Evolutionary conservation across 2,888 invertebrate genomes (phyloP).

Genomic region (Rhynchonema sp.): DNA sequence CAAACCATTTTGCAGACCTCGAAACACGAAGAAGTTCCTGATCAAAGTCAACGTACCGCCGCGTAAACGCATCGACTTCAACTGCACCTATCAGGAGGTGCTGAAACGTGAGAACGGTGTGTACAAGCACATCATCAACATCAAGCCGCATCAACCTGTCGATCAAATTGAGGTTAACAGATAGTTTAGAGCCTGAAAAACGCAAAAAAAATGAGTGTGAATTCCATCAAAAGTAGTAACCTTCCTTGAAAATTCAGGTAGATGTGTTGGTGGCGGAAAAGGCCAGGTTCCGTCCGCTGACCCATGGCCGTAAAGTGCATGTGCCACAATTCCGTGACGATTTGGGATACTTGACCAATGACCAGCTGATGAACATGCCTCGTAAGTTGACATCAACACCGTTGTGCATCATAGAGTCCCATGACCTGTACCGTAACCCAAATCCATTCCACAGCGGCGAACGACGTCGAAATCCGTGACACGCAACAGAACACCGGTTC

Average conservation of each 20-base stretch:
- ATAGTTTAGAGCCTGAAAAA: too few species aligned
- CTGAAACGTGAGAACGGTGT: slow-evolving; percentile 43
- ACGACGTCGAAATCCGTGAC: neutral
- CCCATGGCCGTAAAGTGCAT: neutral
- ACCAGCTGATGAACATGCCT: neutral
- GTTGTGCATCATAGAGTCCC: too few species aligned
- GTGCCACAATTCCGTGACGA: neutral
- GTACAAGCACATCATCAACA: slow-evolving; percentile 48
- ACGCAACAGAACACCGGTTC: neutral
- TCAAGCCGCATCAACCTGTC: slow-evolving; percentile 41
- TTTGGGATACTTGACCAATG: neutral
- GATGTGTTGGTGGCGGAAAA: neutral
- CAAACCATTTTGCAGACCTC: neutral
- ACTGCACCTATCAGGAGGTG: slow-evolving; percentile 52
- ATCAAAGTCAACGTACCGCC: slow-evolving; percentile 6
- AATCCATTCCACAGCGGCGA: too few species aligned
- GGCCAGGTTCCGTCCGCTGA: neutral
- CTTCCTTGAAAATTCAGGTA: too few species aligned
- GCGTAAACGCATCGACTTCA: slow-evolving; percentile 40
- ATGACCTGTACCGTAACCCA: too few species aligned
- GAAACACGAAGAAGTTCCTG: slow-evolving; percentile 7
- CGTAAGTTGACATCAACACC: neutral
- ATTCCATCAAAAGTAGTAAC: too few species aligned
- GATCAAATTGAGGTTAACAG: neutral
- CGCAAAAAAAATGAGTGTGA: too few species aligned